phyloP scores from a whole-genome alignment of 1,140 invertebrate genomes.

The Copidosoma floridanum region DNA sequence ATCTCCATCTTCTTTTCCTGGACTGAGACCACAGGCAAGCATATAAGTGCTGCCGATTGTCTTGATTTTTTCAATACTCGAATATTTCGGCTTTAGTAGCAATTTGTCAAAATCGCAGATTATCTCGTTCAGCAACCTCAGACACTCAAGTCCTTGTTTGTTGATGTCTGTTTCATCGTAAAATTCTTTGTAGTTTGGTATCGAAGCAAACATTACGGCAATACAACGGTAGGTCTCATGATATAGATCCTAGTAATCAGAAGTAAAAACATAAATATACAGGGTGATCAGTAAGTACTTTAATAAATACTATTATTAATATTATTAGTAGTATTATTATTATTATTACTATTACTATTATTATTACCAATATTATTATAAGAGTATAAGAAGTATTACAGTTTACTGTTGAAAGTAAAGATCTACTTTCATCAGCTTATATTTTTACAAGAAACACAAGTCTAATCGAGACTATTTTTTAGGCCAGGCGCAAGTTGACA shows the following conservation, averaged over 20 bases:
- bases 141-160: slow-evolving; percentile 93
- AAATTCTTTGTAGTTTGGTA: slow-evolving; percentile 98
- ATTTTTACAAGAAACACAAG: too few species aligned
- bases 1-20: slow-evolving; percentile 76
- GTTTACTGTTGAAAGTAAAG: too few species aligned
- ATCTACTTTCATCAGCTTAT: too few species aligned
- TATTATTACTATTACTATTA: too few species aligned
- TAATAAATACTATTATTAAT: too few species aligned
- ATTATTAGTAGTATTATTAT: too few species aligned
- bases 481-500: too few species aligned
- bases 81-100: slow-evolving; percentile 91
- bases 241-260: slow-evolving; percentile 75
- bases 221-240: slow-evolving; percentile 92
- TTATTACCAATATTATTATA: too few species aligned
- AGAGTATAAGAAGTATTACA: too few species aligned
- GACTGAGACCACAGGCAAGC: slow-evolving; percentile 90
- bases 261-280: too few species aligned
- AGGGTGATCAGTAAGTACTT: too few species aligned
- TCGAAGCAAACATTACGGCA: slow-evolving; percentile 97
- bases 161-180: slow-evolving; percentile 97
- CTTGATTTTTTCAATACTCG: slow-evolving; percentile 97
- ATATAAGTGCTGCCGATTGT: slow-evolving; percentile 98
- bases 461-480: too few species aligned
- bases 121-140: slow-evolving; percentile 94
- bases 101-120: slow-evolving; percentile 98